These are phyloP conservation scores for Apamea monoglypha DNA, from an alignment of 2,888 invertebrate species.

Conservation along the genomic window DNA sequence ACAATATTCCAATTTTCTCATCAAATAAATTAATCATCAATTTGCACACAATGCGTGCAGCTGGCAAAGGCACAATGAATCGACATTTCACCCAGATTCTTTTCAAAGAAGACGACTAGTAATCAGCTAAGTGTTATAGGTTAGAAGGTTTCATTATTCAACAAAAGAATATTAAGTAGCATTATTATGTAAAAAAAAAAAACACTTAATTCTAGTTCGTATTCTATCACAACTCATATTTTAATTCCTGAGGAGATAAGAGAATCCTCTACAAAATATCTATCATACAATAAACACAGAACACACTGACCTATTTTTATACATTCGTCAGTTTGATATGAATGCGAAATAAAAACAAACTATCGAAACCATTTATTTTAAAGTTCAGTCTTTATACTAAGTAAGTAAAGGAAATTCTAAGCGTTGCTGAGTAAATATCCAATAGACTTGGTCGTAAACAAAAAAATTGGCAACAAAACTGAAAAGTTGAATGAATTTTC, in stretches of 20 bases:
- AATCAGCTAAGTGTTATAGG: conserved; percentile 12
- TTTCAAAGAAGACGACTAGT: conserved; percentile 37
- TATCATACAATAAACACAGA: conserved; percentile 16
- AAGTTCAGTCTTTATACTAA: conserved; percentile 1
- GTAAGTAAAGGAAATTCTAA: conserved; percentile 28
- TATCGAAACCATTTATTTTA: conserved; percentile 12
- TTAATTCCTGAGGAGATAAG: conserved; percentile 11
- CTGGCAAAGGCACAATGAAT: conserved; percentile 52
- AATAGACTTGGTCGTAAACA: conserved; percentile 55
- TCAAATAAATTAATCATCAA: conserved; percentile 72
- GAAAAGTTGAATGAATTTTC: conserved; percentile 45
- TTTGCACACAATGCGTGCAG: conserved; percentile 66
- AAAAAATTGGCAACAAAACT: conserved; percentile 56
- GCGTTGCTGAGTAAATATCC: conserved; percentile 25
- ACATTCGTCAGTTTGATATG: conserved; percentile 27
- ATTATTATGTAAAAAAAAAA: background rate
- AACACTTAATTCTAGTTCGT: background rate
- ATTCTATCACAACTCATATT: conserved; percentile 14
- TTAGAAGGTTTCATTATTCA: conserved; percentile 21
- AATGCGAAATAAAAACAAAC: conserved; percentile 31
- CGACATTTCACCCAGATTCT: conserved; percentile 58
- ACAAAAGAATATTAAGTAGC: conserved; percentile 20
- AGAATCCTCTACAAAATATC: conserved; percentile 18
- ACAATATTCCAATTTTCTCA: conserved; percentile 73
- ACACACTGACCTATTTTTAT: conserved; percentile 39